Percentiles rank a stretch among this genome's conserved stretches.
phyloP scores from a whole-genome alignment of 2,113 vertebrate genomes.

The Lethenteron reissneri region DNA sequence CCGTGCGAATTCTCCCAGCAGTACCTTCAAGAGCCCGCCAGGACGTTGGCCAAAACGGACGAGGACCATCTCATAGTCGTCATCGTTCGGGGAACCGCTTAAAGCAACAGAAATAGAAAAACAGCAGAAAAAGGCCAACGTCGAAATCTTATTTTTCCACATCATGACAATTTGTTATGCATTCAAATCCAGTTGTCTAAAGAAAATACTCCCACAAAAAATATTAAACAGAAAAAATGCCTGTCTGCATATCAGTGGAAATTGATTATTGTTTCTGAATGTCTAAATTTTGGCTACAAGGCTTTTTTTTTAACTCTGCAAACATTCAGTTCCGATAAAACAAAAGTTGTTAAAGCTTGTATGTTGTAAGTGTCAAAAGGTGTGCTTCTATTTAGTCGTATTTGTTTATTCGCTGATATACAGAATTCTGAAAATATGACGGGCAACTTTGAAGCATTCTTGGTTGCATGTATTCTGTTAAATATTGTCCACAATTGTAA shows the following conservation, averaged over 20 bases:
- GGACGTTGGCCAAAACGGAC: slow-evolving; percentile 91
- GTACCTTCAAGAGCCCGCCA: slow-evolving; percentile 93
- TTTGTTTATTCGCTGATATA: slow-evolving; percentile 1
- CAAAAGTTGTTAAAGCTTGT: neutral
- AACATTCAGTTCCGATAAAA: too few relatives aligned
- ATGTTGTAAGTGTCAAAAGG: slow-evolving; percentile 5
- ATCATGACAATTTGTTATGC: neutral
- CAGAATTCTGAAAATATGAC: neutral
- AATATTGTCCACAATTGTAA: too few relatives aligned
- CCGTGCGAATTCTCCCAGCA: slow-evolving; percentile 99
- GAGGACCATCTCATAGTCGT: slow-evolving; percentile 99
- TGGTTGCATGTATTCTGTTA: too few relatives aligned
- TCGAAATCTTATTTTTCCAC: slow-evolving; percentile 5
- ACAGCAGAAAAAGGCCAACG: neutral
- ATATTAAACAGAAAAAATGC: too few relatives aligned
- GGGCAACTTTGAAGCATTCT: too few relatives aligned
- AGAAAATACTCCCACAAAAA: too few relatives aligned
- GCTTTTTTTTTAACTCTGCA: too few relatives aligned
- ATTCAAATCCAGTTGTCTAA: too few relatives aligned
- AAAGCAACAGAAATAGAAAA: slow-evolving; percentile 17
- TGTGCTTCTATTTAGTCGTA: neutral
- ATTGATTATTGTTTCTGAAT: too few relatives aligned
- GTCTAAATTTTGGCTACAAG: too few relatives aligned
- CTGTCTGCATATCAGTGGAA: too few relatives aligned
- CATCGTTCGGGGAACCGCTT: slow-evolving; percentile 93